Base-by-base conservation (phyloP, 2,113 vertebrate genomes). In the Mirounga angustirostris region DNA sequence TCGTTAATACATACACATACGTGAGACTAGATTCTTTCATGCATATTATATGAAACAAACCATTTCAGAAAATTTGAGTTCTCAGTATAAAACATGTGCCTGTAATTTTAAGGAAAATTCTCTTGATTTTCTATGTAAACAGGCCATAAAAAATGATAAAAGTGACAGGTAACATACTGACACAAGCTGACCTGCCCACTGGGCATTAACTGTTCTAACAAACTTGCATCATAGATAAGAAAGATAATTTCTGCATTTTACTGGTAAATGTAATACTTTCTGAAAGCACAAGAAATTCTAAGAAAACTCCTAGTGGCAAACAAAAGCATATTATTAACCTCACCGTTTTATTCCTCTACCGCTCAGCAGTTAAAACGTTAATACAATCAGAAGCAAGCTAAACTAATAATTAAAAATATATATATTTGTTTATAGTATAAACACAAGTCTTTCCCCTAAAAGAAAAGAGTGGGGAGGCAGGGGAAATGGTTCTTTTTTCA, bases 221-320 rank as follows among this genome's bases (percentile, higher is more conserved):
- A 78, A 93, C n/a, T 58, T 87, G 94, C 28, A 24, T 85, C 83
- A 88, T 2, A 71, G 52, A 63, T n/a, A 95, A 73, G 59, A 52
- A 86, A 94, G 94, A 89, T 54, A 95, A 91, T 73, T 26, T 84
- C 69, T 80, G n/a, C 30, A 59, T 80, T 97, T 94, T 76, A 93
- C 2, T 65, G n/a, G 30, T 88, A 87, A 88, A 88, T 87, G 12
- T 36, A 79, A 2, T 95, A 65, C 82, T 91, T 86, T 80, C 71
- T 95, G 10, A 95, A 96, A 88, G 63, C 36, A 56, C 28, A 71
- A 94, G 40, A 33, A 83, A 7, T 95, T 89, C 58, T 79, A 30
- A 93, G 46, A n/a, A 93, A 93, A 85, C 4, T 9, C 54, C 56
- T 65, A 36, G 8, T 52, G 54, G n/a, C 54, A 95, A 95, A 80